These are phyloP conservation scores for Phaenicophaeus curvirostris DNA, from an alignment of 2,797 vertebrate species.

Conservation along the genomic window DNA sequence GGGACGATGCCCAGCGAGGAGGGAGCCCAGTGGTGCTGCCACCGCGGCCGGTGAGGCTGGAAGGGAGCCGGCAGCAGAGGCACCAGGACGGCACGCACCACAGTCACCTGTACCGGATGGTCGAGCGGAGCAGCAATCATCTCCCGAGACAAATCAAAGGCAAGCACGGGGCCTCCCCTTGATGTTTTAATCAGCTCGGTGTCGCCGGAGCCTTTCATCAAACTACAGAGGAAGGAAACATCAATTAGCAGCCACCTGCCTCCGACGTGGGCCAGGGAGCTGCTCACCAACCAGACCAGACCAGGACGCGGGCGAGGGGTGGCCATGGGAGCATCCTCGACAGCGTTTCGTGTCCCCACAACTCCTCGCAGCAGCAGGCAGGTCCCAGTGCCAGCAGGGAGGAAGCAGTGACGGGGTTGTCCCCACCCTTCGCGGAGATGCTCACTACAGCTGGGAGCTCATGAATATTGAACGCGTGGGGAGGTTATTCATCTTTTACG, in stretches of 20 bases:
- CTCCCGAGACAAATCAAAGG: conserved; percentile 56
- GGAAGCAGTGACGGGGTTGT: not conserved
- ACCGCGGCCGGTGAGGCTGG: not conserved
- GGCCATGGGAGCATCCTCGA: fast-evolving
- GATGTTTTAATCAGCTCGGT: conserved; percentile 67
- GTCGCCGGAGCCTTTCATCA: conserved; percentile 64
- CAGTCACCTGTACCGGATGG: not conserved
- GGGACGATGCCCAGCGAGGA: not conserved
- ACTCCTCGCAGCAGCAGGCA: not conserved
- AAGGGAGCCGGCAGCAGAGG: not conserved
- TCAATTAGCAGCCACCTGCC: conserved; percentile 67
- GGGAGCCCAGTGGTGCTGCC: not conserved
- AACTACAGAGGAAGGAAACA: conserved; percentile 66
- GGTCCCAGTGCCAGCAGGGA: not conserved
- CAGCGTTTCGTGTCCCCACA: not conserved
- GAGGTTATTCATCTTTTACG: conserved; percentile 67
- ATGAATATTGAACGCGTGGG: conserved; percentile 64
- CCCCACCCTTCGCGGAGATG: not conserved
- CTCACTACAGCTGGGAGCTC: conserved; percentile 54
- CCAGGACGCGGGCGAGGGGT: not conserved
- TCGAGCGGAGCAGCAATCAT: not conserved
- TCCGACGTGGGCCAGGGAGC: fast-evolving
- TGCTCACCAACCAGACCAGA: fast-evolving
- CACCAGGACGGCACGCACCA: fast-evolving
- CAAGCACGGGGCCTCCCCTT: conserved; percentile 46